These are phyloP conservation scores for Tichodroma muraria DNA, from an alignment of 2,113 vertebrate genomes.

Conservation along the genomic window DNA sequence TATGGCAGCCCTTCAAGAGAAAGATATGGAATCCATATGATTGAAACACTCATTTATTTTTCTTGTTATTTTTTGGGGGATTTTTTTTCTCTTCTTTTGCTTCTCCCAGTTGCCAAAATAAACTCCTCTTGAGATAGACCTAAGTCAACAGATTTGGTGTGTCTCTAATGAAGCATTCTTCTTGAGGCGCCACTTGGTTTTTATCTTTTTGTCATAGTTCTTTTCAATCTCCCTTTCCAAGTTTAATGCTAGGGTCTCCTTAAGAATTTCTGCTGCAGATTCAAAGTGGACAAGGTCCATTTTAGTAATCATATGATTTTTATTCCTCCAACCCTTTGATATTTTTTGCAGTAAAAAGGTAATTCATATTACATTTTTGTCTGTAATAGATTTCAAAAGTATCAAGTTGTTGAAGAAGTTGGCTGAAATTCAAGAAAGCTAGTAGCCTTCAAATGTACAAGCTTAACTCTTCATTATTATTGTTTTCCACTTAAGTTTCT, in stretches of 20 bases:
- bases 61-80: neutral
- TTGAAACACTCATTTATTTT: neutral
- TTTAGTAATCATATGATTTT: neutral
- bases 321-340: neutral
- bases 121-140: slow-evolving; percentile 20
- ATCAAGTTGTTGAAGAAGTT: neutral
- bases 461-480: neutral
- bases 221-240: neutral
- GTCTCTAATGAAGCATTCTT: slow-evolving; percentile 35
- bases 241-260: neutral
- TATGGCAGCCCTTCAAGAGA: neutral
- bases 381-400: neutral
- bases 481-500: neutral
- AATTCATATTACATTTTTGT: accelerated
- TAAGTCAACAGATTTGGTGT: slow-evolving; percentile 15
- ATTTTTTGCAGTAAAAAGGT: neutral
- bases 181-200: slow-evolving; percentile 19
- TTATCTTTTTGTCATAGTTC: neutral
- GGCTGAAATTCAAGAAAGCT: neutral
- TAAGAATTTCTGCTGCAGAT: neutral
- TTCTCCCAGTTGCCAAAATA: slow-evolving; percentile 56
- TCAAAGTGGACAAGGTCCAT: neutral
- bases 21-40: neutral
- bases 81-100: neutral
- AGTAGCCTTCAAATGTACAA: neutral